phyloP scores from a whole-genome alignment of 2,888 invertebrate species.

The Ennomos quercinarius region DNA sequence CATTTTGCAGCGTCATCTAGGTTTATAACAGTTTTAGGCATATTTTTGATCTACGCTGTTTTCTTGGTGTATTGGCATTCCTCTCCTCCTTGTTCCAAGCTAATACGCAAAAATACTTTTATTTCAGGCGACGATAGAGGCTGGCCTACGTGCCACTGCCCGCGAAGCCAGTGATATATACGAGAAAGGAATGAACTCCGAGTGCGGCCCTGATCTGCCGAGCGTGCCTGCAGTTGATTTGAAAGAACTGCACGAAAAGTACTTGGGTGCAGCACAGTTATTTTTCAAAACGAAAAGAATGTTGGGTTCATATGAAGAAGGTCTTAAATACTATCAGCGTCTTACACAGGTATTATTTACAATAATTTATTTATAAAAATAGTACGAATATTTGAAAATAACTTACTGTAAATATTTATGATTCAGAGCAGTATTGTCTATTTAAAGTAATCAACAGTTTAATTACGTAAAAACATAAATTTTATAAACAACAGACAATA shows the following conservation, averaged over 20 bases:
- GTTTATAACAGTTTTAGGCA: too few relatives aligned
- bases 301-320: conserved; percentile 10
- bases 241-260: conserved; percentile 3
- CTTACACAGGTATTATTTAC: conserved; percentile 5
- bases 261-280: conserved; percentile 4
- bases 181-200: conserved; percentile 18
- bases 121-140: conserved; percentile 18
- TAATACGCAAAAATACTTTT: neutral
- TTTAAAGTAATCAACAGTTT: too few relatives aligned
- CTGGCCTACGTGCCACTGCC: conserved; percentile 10
- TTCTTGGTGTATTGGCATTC: too few relatives aligned
- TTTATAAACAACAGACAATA: too few relatives aligned
- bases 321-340: conserved; percentile 3
- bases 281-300: conserved; percentile 14
- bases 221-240: conserved; percentile 8
- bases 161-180: conserved; percentile 20
- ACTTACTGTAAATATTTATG: too few relatives aligned
- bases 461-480: too few relatives aligned
- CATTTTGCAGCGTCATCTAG: too few relatives aligned
- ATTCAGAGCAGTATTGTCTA: too few relatives aligned
- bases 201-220: conserved; percentile 9
- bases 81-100: too few relatives aligned
- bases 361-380: neutral
- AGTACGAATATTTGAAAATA: neutral
- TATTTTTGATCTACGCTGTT: too few relatives aligned